Evolutionary conservation across 2,888 invertebrate genomes (phyloP), one percentile per base, ranked within the genome.

Genomic region (Allygus modestus): DNA sequence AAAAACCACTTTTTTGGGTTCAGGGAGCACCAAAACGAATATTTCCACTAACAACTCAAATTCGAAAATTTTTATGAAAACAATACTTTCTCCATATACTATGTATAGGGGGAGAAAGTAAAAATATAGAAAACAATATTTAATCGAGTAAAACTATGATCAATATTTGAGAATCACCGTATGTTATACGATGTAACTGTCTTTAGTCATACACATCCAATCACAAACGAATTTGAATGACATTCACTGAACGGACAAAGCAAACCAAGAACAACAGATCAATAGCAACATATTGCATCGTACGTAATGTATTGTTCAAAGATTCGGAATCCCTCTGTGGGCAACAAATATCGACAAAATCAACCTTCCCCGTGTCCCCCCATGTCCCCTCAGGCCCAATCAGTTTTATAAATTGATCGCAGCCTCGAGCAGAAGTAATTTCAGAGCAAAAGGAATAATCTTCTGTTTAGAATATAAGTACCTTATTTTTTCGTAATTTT

Each of bases 251-350:
- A 46, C 15, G 54, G 54, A 54, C 4, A 2, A 23, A 54, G 11
- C 20, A 54, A 54, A n/a, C n/a, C 46, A 23, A 54, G 17, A 7
- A 17, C 11, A 46, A 46, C 46, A 46, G 17, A 46, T 46, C 46
- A 46, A 46, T 46, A 54, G 54, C 20, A 23, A 23, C 20, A 54
- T 54, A 54, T 54, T 54, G 54, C 54, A 54, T 54, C 54, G 20
- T 7, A 54, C 7, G 23, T 54, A 54, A 54, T 23, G 20, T 11
- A 23, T 54, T 54, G 54, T 54, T 54, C 54, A 54, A 54, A 54
- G 54, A 54, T 54, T 7, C 54, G 54, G 20, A n/a, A 5, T 54
- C 54, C 54, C 54, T 17, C 20, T 9, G 54, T 15, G 54, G 54
- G 54, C 23, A 5, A 46, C 46, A 46, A 46, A 54, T 23, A 54